Evolutionary conservation across 2,888 invertebrate species (phyloP).

Genomic region (Rosalia funebris): DNA sequence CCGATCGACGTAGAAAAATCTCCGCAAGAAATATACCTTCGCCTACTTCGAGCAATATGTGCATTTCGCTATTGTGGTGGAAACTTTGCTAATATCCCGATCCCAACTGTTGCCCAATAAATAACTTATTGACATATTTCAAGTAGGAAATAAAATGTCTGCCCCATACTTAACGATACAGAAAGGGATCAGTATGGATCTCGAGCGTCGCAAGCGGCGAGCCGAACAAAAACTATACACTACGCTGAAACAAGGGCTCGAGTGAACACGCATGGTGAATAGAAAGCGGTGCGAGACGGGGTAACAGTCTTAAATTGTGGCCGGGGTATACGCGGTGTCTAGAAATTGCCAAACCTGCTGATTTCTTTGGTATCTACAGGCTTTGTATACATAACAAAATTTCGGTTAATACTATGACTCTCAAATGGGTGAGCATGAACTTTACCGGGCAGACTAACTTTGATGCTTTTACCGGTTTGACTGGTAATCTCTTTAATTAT

Average conservation of each 20-base stretch:
- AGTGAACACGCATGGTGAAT: constrained; percentile 33
- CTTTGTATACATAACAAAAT: too few species aligned
- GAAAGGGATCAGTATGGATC: constrained; percentile 13
- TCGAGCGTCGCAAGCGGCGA: neutral
- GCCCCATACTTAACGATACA: constrained; percentile 8
- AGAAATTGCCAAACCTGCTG: constrained; percentile 1
- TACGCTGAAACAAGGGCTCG: constrained; percentile 31
- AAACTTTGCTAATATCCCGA: constrained; percentile 36
- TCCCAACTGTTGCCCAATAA: constrained; percentile 37
- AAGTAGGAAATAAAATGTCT: constrained; percentile 20
- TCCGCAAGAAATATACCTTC: neutral
- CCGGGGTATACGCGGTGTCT: constrained; percentile 4
- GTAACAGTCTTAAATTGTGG: constrained; percentile 4
- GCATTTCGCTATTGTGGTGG: constrained; percentile 16
- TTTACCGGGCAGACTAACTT: neutral
- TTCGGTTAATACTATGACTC: too few species aligned
- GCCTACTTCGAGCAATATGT: constrained; percentile 6
- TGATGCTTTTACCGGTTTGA: neutral
- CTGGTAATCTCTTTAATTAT: neutral
- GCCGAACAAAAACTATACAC: constrained; percentile 30
- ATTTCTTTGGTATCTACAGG: too few species aligned
- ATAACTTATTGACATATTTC: constrained; percentile 40
- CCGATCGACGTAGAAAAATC: constrained; percentile 1
- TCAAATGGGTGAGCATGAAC: neutral
- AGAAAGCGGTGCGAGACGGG: constrained; percentile 27